Percentiles rank a stretch among this genome's conserved stretches.
These are phyloP conservation scores for Neuroscelio doddi DNA, from an alignment of 2,888 invertebrate species.

Conservation along the genomic window DNA sequence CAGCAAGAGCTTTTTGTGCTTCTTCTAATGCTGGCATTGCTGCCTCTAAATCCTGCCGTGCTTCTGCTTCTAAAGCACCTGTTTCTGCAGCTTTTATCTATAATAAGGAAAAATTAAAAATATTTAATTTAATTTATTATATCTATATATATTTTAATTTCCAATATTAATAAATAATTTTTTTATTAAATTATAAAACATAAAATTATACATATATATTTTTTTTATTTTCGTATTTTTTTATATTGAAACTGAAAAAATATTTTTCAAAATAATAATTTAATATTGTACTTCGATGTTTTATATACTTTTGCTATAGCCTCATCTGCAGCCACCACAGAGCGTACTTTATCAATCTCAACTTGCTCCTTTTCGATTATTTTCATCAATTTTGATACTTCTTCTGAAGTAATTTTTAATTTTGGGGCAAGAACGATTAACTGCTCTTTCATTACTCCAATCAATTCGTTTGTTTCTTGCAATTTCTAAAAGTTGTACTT, in stretches of 20 bases:
- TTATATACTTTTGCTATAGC: constrained; percentile 81
- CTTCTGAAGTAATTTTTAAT: constrained; percentile 83
- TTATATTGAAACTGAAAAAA: too few species aligned
- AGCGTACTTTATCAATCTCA: constrained; percentile 86
- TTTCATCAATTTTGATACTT: constrained; percentile 83
- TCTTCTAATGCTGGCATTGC: constrained; percentile 91
- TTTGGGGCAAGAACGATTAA: constrained; percentile 87
- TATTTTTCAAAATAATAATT: too few species aligned
- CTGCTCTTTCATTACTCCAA: constrained; percentile 89
- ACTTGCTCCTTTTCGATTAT: constrained; percentile 85
- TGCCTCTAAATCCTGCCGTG: constrained; percentile 86
- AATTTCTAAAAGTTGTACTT: constrained; percentile 76
- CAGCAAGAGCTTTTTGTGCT: constrained; percentile 87
- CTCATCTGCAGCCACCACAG: constrained; percentile 87
- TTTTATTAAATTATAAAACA: too few species aligned
- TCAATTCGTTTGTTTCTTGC: constrained; percentile 85
- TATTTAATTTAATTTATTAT: not conserved
- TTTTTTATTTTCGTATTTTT: too few species aligned
- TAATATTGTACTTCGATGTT: not conserved
- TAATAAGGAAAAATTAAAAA: constrained; percentile 11
- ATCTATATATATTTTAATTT: constrained; percentile 76
- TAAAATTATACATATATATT: too few species aligned
- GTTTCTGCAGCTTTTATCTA: constrained; percentile 89
- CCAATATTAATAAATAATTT: too few species aligned
- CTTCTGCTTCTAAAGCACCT: constrained; percentile 87